A percentile compares a stretch with the other conserved stretches of the same genome.
phyloP scores from a whole-genome alignment of 2,113 vertebrate species.

The Periophthalmus modestus region DNA sequence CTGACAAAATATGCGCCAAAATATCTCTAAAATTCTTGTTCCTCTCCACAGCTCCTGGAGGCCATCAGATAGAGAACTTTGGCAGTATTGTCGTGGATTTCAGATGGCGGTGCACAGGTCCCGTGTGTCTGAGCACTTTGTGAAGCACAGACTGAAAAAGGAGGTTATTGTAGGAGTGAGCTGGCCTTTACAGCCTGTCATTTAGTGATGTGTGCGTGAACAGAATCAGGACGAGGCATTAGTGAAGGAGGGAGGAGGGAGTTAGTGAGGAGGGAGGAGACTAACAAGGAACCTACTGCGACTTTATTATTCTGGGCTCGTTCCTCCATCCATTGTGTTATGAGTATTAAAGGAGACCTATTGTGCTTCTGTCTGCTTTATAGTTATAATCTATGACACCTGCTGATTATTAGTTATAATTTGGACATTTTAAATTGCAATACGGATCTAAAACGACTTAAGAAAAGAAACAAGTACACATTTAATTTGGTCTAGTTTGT shows the following conservation, averaged over 20 bases:
- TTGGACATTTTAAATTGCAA: too few relatives aligned
- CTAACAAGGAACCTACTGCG: background rate
- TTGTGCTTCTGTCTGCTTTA: too few relatives aligned
- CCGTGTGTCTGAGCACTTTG: constrained; percentile 43
- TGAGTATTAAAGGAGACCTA: background rate
- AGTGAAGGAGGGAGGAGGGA: constrained; percentile 21
- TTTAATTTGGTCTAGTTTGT: too few relatives aligned
- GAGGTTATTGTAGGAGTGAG: constrained; percentile 50
- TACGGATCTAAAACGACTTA: too few relatives aligned
- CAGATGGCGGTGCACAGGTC: background rate
- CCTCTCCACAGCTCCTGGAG: background rate
- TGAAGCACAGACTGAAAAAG: constrained; percentile 43
- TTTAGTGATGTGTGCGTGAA: constrained; percentile 68
- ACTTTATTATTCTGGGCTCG: background rate
- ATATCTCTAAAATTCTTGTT: background rate
- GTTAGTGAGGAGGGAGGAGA: background rate
- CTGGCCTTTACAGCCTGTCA: constrained; percentile 73
- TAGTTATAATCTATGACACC: too few relatives aligned
- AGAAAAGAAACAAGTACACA: too few relatives aligned
- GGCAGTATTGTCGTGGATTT: background rate
- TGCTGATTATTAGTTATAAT: too few relatives aligned
- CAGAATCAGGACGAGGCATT: constrained; percentile 61
- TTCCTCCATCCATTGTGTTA: background rate
- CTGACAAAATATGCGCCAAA: too few relatives aligned
- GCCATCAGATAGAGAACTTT: background rate